These are phyloP conservation scores for Octodonta nipae DNA, from an alignment of 2,888 invertebrate species.

Conservation along the genomic window DNA sequence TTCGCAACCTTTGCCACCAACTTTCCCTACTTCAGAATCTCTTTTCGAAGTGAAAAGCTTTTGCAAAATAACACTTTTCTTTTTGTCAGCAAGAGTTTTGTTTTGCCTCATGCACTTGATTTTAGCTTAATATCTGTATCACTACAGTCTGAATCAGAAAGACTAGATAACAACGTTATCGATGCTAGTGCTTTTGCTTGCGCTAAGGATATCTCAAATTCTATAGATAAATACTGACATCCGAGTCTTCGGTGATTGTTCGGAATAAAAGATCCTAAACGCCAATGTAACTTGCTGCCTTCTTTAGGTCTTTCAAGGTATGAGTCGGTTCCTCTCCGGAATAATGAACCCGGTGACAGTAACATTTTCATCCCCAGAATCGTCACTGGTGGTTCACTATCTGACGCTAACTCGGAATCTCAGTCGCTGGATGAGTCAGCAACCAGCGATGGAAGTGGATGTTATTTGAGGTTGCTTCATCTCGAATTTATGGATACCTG, in stretches of 20 bases:
- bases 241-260: slow-evolving; percentile 28
- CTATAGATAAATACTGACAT: slow-evolving; percentile 41
- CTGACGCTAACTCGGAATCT: slow-evolving; percentile 47
- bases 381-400: slow-evolving; percentile 41
- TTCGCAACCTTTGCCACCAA: slow-evolving; percentile 58
- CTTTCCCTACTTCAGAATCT: slow-evolving; percentile 50
- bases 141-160: slow-evolving; percentile 37
- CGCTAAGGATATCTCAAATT: slow-evolving; percentile 38
- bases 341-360: slow-evolving; percentile 4
- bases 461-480: slow-evolving; percentile 21
- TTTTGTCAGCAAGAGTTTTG: slow-evolving; percentile 51
- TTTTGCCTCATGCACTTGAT: slow-evolving; percentile 22
- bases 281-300: slow-evolving; percentile 31
- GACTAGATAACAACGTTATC: slow-evolving; percentile 42
- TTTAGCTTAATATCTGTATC: slow-evolving; percentile 18
- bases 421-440: slow-evolving; percentile 44
- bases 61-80: slow-evolving; percentile 53
- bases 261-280: slow-evolving; percentile 35
- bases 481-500: slow-evolving; percentile 31
- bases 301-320: slow-evolving; percentile 34
- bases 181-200: slow-evolving; percentile 32
- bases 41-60: slow-evolving; percentile 48
- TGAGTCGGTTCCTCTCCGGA: slow-evolving; percentile 17
- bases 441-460: not conserved
- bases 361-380: slow-evolving; percentile 37